Base-by-base conservation (phyloP, 2,113 vertebrate species). In the Crotalus tigris region DNA sequence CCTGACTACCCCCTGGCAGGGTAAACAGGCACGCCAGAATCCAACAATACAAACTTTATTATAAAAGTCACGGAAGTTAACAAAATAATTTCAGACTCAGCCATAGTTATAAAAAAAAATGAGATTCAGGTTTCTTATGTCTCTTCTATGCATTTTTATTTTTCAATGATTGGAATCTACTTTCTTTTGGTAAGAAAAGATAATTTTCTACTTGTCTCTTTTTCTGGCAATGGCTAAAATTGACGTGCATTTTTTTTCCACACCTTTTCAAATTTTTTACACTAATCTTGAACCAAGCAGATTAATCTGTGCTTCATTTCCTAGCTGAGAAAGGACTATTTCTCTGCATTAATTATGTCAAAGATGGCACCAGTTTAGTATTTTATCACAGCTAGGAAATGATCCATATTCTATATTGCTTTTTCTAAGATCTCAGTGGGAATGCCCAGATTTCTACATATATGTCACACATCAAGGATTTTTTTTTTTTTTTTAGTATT, bases 371-470 rank as follows among this genome's bases (percentile, higher is more conserved):
- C 81, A 93, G 61, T 90, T 54, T 86, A 26, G 57, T 87, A 33
- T 93, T 93, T 87, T 90, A 93, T 87, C 49, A 86, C 57, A 57
- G 9, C 91, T 92, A 89, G 91, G 94, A 95, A 81, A 94, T 92
- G 85, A 15, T 58, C n/a, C 90, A 3, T 89, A 88, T 44, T 87
- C 53, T 55, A 1, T 93, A 39, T 93, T 93, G 93, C 95, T 94
- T 88, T 93, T 95, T 91, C 87, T 0, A 0, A 93, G 89, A 94
- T 96, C 92, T 95, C 92, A 54, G 69, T 64, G 90, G 87, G 91
- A 92, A 33, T 93, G 46, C 46, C 91, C 94, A 94, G 94, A 93
- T 96, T 95, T 95, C 92, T 91, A 86, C 88, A 69, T 92, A 94
- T 88, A 57, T 94, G 69, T 88, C 92, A 4, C 88, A 93, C 46